Conservation (phyloP, 2,888 invertebrate genomes). For the Pollenia labialis region DNA sequence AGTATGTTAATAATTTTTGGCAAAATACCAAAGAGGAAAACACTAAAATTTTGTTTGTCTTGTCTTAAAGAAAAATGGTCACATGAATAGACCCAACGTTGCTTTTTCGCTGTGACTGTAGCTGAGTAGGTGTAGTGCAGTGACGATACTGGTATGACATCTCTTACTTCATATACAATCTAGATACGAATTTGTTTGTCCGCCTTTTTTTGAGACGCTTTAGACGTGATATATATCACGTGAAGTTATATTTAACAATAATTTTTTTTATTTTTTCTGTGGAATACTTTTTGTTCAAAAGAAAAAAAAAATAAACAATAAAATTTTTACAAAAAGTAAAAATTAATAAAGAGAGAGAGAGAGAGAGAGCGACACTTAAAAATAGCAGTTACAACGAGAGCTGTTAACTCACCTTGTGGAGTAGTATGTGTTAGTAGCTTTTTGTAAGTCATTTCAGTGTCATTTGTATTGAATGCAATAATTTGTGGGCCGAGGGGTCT, state of each 20-base stretch:
- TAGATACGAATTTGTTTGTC: background rate
- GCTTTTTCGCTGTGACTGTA: background rate
- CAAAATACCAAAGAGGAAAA: conserved; percentile 61
- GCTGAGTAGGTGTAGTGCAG: conserved; percentile 31
- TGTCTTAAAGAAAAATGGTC: conserved; percentile 5
- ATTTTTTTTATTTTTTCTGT: background rate
- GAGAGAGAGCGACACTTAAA: background rate
- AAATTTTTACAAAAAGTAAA: background rate
- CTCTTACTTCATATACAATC: background rate
- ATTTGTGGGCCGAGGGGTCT: conserved; percentile 1
- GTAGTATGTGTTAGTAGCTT: conserved; percentile 22
- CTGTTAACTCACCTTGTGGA: conserved; percentile 42
- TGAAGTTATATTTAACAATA: conserved; percentile 46
- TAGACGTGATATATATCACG: conserved; percentile 44
- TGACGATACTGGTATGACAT: conserved; percentile 41
- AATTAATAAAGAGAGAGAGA: background rate
- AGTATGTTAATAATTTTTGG: conserved; percentile 46
- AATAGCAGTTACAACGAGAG: background rate
- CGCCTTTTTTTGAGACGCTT: background rate
- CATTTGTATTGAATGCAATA: conserved; percentile 18
- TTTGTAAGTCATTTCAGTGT: conserved; percentile 64
- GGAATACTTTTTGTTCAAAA: background rate
- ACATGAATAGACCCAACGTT: conserved; percentile 37
- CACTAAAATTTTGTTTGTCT: conserved; percentile 39
- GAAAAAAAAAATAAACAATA: background rate